These are phyloP conservation scores for Gymnocheta viridis DNA, from an alignment of 2,888 invertebrate genomes.

Conservation along the genomic window DNA sequence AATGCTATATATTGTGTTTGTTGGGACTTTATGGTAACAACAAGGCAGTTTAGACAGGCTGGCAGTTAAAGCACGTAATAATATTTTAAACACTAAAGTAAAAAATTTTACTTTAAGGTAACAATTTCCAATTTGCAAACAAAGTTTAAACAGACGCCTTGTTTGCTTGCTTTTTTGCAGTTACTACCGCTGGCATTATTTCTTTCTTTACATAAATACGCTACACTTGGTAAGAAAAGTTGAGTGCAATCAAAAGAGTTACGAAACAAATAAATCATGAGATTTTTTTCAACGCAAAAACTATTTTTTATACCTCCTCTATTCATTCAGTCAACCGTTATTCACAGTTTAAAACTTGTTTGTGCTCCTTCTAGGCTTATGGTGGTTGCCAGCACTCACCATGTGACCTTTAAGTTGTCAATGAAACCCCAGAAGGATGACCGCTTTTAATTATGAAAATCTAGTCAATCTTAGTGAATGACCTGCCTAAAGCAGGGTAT, in stretches of 20 bases:
- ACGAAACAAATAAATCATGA: too few relatives aligned
- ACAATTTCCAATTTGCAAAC: slow-evolving; percentile 51
- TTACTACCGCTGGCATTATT: not conserved
- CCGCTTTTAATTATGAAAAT: too few relatives aligned
- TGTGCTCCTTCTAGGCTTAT: too few relatives aligned
- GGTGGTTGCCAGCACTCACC: too few relatives aligned
- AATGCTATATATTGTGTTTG: not conserved
- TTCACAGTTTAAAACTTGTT: too few relatives aligned
- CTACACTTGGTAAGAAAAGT: slow-evolving; percentile 1
- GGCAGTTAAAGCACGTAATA: slow-evolving; percentile 48
- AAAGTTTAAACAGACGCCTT: slow-evolving; percentile 49
- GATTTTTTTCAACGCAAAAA: too few relatives aligned
- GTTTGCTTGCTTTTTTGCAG: not conserved
- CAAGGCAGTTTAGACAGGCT: slow-evolving; percentile 14
- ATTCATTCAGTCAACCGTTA: too few relatives aligned
- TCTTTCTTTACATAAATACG: slow-evolving; percentile 26
- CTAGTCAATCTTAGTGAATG: too few relatives aligned
- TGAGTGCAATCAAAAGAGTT: not conserved
- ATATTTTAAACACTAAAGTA: slow-evolving; percentile 53
- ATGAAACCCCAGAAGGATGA: too few relatives aligned
- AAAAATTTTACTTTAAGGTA: slow-evolving; percentile 25
- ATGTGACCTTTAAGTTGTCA: too few relatives aligned
- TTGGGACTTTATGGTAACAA: not conserved
- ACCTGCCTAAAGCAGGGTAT: too few relatives aligned
- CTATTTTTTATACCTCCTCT: too few relatives aligned